Conservation (phyloP, 2,113 vertebrate genomes). For the Phylloscopus whistleri region DNA sequence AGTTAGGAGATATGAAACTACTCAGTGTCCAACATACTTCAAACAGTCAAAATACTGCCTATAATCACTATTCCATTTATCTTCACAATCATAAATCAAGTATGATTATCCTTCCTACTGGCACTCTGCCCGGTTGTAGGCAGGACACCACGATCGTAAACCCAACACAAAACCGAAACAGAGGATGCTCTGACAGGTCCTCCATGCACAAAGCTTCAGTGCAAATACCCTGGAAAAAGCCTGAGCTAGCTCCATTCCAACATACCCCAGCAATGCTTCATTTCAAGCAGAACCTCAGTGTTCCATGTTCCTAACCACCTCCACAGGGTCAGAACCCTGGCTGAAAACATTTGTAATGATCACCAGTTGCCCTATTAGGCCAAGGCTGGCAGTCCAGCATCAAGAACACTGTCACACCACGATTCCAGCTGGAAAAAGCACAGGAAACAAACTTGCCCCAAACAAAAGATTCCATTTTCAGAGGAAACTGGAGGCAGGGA, state of each 20-base stretch:
- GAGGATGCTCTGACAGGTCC: neutral
- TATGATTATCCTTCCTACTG: neutral
- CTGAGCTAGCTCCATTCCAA: neutral
- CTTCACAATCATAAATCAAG: neutral
- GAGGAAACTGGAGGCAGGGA: neutral
- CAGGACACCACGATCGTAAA: neutral
- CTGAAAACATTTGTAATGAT: neutral
- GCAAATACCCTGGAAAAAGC: neutral
- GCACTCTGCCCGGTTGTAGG: neutral
- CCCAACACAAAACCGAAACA: neutral
- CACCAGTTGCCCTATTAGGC: neutral
- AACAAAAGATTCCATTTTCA: neutral
- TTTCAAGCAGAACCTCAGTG: neutral
- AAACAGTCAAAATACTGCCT: neutral
- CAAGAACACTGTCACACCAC: neutral
- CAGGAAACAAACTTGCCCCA: neutral
- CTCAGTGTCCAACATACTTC: neutral
- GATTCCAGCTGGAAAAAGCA: neutral
- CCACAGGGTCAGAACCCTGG: neutral
- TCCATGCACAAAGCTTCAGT: neutral
- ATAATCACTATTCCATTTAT: neutral
- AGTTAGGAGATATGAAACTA: fast-evolving
- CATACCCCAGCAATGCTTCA: no score
- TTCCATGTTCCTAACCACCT: neutral
- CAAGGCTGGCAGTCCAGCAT: no score